Base-by-base conservation (phyloP, 2,888 invertebrate species). In the Palloptera scutellata region DNA sequence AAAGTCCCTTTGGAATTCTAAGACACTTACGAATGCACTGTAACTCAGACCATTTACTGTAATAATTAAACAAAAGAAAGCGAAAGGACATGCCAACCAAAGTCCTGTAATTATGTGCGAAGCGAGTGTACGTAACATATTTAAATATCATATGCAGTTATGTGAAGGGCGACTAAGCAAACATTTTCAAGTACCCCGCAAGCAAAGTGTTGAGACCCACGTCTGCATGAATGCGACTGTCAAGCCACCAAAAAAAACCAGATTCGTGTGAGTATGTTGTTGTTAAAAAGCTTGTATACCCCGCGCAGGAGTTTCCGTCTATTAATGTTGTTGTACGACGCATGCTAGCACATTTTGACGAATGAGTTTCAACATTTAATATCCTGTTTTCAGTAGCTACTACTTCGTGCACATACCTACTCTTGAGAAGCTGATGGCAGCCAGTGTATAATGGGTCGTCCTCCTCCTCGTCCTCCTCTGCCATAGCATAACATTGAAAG, bases 81-180 rank as follows among this genome's bases (percentile, higher is more conserved):
- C 30, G 30, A 30, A 30, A 30, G 30, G 30, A 30, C 6, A 30
- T 30, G 30, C 30, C 30, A 30, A 30, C 30, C 30, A 30, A 30
- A 30, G 30, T 30, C 30, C 30, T 30, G 30, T 30, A 30, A 30
- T 30, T 4, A 30, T 30, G 30, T 30, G 30, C 30, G 30, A 30
- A 30, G 6, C 30, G 30, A 30, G 6, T 6, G 30, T 6, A 4
- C 30, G 3, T 30, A 2, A 30, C 6, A 30, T 30, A 30, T 30
- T 2, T 30, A 30, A 30, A n/a, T n/a, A n/a, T 30, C 6, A 6
- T 30, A 30, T 15, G 41, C 9, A 53, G 42, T 52, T 53, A 17
- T 53, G 17, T 8, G 6, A 61, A 43, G 68, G 71, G 72, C 71
- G 72, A 72, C 69, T 71, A 71, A 70, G 68, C 70, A 72, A 72